Evolutionary conservation across 2,888 invertebrate genomes (phyloP).

Genomic region (Orchesellides sinensis): DNA sequence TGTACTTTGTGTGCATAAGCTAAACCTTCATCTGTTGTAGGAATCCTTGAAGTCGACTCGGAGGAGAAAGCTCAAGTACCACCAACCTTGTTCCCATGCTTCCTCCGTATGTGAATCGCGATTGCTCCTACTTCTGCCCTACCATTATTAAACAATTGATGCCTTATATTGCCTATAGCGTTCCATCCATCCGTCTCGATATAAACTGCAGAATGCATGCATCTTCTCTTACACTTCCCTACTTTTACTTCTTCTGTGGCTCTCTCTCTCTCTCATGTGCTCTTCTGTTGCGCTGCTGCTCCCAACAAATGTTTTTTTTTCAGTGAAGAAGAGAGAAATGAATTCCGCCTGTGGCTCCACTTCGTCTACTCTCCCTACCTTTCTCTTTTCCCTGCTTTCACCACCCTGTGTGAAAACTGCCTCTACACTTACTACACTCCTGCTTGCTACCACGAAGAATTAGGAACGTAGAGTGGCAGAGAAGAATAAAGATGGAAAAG

Average conservation of each 20-base stretch:
- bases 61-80: neutral
- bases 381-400: conserved; percentile 18
- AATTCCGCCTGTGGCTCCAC: conserved; percentile 63
- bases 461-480: conserved; percentile 9
- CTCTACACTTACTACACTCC: neutral
- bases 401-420: conserved; percentile 15
- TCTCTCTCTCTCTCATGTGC: neutral
- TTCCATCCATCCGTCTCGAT: no score
- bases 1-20: no score
- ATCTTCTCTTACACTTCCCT: no score
- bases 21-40: no score
- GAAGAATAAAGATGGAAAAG: conserved; percentile 10
- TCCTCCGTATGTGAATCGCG: conserved; percentile 19
- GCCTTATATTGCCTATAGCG: neutral
- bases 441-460: neutral
- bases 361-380: conserved; percentile 39
- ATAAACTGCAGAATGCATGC: no score
- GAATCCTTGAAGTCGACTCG: no score
- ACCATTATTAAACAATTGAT: no score
- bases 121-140: conserved; percentile 7
- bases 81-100: neutral
- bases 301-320: conserved; percentile 14
- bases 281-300: conserved; percentile 35
- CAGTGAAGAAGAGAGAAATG: conserved; percentile 40
- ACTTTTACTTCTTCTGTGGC: no score